Conservation (phyloP, 2,888 invertebrate genomes). For the Conistra vaccinii region DNA sequence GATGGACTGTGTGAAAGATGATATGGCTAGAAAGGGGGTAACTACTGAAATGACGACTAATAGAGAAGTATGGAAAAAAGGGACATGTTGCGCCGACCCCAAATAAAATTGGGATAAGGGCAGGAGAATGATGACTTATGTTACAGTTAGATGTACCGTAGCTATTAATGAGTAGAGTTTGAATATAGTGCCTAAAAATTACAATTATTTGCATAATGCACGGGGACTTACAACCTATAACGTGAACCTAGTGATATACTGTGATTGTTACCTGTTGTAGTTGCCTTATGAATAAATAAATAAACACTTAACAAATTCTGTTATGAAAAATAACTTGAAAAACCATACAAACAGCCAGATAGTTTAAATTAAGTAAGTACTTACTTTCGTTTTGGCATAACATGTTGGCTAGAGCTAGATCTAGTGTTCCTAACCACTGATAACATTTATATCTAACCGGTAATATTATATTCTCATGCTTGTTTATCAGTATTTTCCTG, state of each 20-base stretch:
- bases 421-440: slow-evolving; percentile 1
- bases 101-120: too few relatives aligned
- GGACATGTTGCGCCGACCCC: too few relatives aligned
- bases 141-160: neutral
- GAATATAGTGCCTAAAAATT: neutral
- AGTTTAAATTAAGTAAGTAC: neutral
- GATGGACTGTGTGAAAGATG: too few relatives aligned
- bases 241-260: too few relatives aligned
- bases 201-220: neutral
- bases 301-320: neutral
- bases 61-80: too few relatives aligned
- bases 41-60: too few relatives aligned
- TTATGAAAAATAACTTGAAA: slow-evolving; percentile 18
- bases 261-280: too few relatives aligned
- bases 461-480: neutral
- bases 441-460: slow-evolving; percentile 4
- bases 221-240: too few relatives aligned
- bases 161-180: neutral
- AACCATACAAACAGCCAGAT: neutral
- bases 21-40: too few relatives aligned
- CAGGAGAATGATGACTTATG: too few relatives aligned
- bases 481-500: slow-evolving; percentile 33
- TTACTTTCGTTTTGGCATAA: slow-evolving; percentile 54
- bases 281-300: too few relatives aligned
- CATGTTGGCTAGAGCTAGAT: slow-evolving; percentile 36